A percentile compares a stretch with the other conserved stretches of the same genome.
These are phyloP conservation scores for Xenentodon cancila DNA, from an alignment of 2,797 vertebrate genomes.

Conservation along the genomic window DNA sequence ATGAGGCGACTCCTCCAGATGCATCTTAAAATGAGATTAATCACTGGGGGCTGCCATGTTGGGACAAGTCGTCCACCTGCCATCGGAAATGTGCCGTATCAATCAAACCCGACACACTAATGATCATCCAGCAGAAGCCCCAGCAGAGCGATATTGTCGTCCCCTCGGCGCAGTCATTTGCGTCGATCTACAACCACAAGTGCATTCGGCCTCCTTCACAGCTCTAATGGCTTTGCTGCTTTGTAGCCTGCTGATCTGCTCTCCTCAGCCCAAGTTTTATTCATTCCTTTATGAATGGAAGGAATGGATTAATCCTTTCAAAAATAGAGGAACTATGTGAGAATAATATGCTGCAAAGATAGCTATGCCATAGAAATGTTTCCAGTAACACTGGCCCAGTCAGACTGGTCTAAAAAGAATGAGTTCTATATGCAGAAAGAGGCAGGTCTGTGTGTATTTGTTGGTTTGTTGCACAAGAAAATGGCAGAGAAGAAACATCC, in stretches of 20 bases:
- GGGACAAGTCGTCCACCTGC: conserved; percentile 72
- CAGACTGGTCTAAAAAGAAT: too few relatives aligned
- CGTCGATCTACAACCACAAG: conserved; percentile 63
- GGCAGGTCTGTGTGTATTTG: too few relatives aligned
- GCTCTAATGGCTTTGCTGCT: conserved; percentile 69
- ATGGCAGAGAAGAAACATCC: too few relatives aligned
- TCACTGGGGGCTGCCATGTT: conserved; percentile 57
- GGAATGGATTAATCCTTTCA: neutral
- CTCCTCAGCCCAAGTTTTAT: conserved; percentile 62
- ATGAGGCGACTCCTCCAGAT: conserved; percentile 55
- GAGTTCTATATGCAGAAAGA: too few relatives aligned
- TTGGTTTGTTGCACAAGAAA: too few relatives aligned
- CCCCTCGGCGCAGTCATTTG: conserved; percentile 71
- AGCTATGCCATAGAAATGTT: conserved; percentile 1
- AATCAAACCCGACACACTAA: conserved; percentile 73
- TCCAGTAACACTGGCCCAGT: too few relatives aligned
- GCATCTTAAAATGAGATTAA: conserved; percentile 76
- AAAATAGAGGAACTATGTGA: conserved; percentile 24
- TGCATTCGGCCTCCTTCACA: conserved; percentile 64
- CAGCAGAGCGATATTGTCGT: conserved; percentile 55
- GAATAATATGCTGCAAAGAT: conserved; percentile 34
- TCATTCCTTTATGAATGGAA: conserved; percentile 12
- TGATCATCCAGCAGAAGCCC: conserved; percentile 69
- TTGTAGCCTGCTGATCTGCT: conserved; percentile 66
- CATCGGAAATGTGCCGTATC: conserved; percentile 76